phyloP scores from a whole-genome alignment of 2,113 vertebrate species.

The Noctilio leporinus region DNA sequence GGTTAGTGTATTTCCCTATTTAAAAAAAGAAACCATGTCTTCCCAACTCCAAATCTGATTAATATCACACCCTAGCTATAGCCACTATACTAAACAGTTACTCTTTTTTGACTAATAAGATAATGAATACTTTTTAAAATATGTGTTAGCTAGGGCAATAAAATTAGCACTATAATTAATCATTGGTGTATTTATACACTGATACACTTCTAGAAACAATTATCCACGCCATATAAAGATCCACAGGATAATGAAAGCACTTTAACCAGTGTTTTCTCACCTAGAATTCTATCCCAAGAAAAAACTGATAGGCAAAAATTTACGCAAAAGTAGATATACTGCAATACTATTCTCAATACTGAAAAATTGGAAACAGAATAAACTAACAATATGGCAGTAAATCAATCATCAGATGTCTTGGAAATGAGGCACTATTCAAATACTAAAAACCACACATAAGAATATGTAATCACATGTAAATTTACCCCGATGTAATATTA shows the following conservation, averaged over 20 bases:
- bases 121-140: not conserved
- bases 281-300: not conserved
- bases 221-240: not conserved
- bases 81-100: not conserved
- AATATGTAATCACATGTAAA: not conserved
- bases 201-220: not conserved
- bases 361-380: not conserved
- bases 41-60: not conserved
- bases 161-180: not conserved
- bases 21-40: not conserved
- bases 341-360: not conserved
- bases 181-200: not conserved
- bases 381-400: not conserved
- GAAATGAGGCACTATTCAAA: not conserved
- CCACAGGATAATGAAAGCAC: not conserved
- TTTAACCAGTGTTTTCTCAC: not conserved
- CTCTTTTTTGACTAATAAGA: slow-evolving; percentile 1
- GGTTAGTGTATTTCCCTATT: not conserved
- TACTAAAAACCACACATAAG: not conserved
- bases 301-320: not conserved
- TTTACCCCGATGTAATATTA: not conserved
- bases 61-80: not conserved
- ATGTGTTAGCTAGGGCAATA: not conserved
- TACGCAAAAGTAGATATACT: not conserved
- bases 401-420: not conserved